Evolutionary conservation across 2,888 invertebrate species (phyloP).

Genomic region (Himalopsyche tibetana): DNA sequence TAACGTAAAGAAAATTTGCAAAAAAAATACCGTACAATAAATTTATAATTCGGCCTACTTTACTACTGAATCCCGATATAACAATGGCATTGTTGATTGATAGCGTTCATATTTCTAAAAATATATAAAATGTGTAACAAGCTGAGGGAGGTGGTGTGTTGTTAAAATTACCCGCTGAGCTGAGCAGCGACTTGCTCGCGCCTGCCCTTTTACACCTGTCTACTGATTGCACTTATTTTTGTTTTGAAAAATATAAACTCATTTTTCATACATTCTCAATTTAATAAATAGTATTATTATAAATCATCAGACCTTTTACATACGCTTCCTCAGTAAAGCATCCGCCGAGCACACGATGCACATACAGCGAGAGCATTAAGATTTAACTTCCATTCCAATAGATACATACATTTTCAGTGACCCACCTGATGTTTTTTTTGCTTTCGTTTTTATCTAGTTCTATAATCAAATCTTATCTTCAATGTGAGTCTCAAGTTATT

Average conservation of each 20-base stretch:
- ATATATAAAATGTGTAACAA: constrained; percentile 33
- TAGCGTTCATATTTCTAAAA: constrained; percentile 40
- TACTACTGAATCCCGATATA: neutral
- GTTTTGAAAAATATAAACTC: neutral
- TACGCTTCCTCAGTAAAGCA: too few relatives aligned
- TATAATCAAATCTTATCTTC: too few relatives aligned
- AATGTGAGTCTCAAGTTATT: too few relatives aligned
- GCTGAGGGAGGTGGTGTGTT: neutral
- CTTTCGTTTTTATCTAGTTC: too few relatives aligned
- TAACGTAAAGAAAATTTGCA: too few relatives aligned
- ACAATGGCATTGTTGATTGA: neutral
- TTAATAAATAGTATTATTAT: neutral
- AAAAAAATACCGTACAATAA: too few relatives aligned
- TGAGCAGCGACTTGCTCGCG: constrained; percentile 9
- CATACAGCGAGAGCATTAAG: too few relatives aligned
- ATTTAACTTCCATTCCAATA: too few relatives aligned
- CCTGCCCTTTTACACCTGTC: constrained; percentile 12
- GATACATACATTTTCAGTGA: too few relatives aligned
- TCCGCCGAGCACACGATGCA: too few relatives aligned
- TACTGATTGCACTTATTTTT: constrained; percentile 20
- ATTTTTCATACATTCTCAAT: neutral
- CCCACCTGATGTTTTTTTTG: too few relatives aligned
- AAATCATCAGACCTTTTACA: neutral
- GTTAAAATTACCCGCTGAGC: constrained; percentile 36
- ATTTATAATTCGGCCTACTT: too few relatives aligned